Evolutionary conservation across 2,888 invertebrate species (phyloP), one percentile per base, ranked within the genome.

Genomic region (Torymus texanus): DNA sequence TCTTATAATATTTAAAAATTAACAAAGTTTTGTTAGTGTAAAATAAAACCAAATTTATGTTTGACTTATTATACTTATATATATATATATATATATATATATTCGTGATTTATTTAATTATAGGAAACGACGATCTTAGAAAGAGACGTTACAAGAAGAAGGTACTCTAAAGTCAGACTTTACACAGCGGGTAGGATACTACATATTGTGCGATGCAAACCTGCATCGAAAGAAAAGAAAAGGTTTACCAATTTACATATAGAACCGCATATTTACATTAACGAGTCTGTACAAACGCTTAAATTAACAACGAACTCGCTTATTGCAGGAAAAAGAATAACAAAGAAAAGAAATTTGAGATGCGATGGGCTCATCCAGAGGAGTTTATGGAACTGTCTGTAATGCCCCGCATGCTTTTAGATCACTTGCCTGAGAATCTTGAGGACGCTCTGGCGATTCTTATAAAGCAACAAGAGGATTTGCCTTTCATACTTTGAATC

Each of bases 391-490:
- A 96, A 87, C 91, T 97, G 73, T 92, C 95, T 84, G 95, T 97
- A 72, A 96, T 96, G 93, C 96, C 96, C 8, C 92, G 95, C 68
- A 97, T 97, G 95, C 88, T 97, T 4, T 91, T 95, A 0, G 97
- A 97, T 90, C 97, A 97, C 89, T 91, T 97, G 67, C 97, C 97
- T 0, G 94, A 96, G 87, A 94, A 94, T 87, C 94, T 97, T 18
- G 92, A 94, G 84, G 91, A 93, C 83, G 95, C 95, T 24, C 90
- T 97, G 71, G 92, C 93, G 71, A 93, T 93, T 0, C 91, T 95
- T 67, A 88, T 95, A 16, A 85, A 87, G 51, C 91, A 91, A 82
- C 91, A 91, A 82, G 85, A 86, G 14, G 86, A 88, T 21, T 73
- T 87, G 63, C 88, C 89, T 12, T 82, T 85, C 14, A 62, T 83